Evolutionary conservation across 2,888 invertebrate genomes (phyloP), one percentile per base, ranked within the genome.

Genomic region (Schrankia costaestrigalis): DNA sequence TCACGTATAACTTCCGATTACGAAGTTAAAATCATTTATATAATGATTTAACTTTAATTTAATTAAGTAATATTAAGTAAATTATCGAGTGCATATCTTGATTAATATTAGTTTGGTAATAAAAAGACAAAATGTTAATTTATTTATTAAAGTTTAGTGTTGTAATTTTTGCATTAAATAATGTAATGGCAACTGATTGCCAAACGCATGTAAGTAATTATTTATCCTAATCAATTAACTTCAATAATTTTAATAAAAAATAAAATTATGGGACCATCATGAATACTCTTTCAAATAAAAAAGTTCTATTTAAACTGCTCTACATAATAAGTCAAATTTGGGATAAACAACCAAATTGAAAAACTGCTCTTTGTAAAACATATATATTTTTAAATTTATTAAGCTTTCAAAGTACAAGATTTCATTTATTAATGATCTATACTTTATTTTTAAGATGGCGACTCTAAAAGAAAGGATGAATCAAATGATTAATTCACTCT

Each of bases 381-480:
- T n/a, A n/a, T n/a, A n/a, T n/a, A n/a, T n/a, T n/a, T n/a, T n/a
- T n/a, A n/a, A n/a, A n/a, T n/a, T n/a, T n/a, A n/a, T n/a, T n/a
- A n/a, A n/a, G n/a, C n/a, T n/a, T n/a, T n/a, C n/a, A n/a, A n/a
- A n/a, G n/a, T n/a, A n/a, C n/a, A n/a, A n/a, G n/a, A n/a, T n/a
- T n/a, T n/a, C n/a, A n/a, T n/a, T n/a, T n/a, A n/a, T n/a, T n/a
- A n/a, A n/a, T n/a, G n/a, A n/a, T n/a, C n/a, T n/a, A n/a, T 19
- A 11, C 23, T 31, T 8, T 25, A 18, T 33, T 24, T 71, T 71
- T 6, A 63, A 85, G 85, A 64, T 86, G 62, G 67, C 77, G 19
- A 63, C 75, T 2, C 66, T 86, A 1, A 74, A 79, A 31, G 85
- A 86, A 21, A 65, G 85, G 36, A 81, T 86, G 79, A 82, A 74